These are phyloP conservation scores for Leptonema lineaticorne DNA, from an alignment of 1,140 invertebrate species.

Conservation along the genomic window DNA sequence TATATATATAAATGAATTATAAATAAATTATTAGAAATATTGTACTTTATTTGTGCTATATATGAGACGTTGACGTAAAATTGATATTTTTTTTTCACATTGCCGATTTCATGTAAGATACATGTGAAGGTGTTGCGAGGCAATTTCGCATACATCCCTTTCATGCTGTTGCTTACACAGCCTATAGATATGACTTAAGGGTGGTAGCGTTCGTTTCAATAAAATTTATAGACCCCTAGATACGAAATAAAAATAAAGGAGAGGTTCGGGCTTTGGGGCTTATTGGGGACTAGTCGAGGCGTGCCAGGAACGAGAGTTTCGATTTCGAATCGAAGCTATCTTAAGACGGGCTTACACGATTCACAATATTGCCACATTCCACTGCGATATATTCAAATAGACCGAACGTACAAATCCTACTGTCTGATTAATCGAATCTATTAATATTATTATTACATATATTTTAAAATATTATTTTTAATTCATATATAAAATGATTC, in stretches of 20 bases:
- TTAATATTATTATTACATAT: too few species aligned
- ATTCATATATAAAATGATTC: too few species aligned
- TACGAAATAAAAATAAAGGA: constrained; percentile 22
- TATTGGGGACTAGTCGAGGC: constrained; percentile 7
- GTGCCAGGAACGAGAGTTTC: background rate
- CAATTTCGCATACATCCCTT: background rate
- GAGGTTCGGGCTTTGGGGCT: constrained; percentile 1
- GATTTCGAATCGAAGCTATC: constrained; percentile 25
- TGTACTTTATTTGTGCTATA: too few species aligned
- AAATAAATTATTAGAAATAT: too few species aligned
- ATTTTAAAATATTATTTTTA: too few species aligned
- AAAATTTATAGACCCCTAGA: constrained; percentile 19
- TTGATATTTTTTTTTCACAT: background rate
- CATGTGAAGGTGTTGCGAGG: background rate
- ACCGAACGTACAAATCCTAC: too few species aligned
- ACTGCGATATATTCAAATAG: too few species aligned
- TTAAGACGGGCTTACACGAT: constrained; percentile 27
- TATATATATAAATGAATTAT: too few species aligned
- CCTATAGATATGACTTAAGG: background rate
- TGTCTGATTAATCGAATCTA: too few species aligned
- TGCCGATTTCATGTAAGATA: background rate
- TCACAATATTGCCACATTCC: too few species aligned
- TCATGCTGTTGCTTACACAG: background rate
- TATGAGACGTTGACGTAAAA: too few species aligned
- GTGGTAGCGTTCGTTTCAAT: background rate